Evolutionary conservation across 1,140 invertebrate species (phyloP), one percentile per base, ranked within the genome.

Genomic region (Drosophila chauvacae): DNA sequence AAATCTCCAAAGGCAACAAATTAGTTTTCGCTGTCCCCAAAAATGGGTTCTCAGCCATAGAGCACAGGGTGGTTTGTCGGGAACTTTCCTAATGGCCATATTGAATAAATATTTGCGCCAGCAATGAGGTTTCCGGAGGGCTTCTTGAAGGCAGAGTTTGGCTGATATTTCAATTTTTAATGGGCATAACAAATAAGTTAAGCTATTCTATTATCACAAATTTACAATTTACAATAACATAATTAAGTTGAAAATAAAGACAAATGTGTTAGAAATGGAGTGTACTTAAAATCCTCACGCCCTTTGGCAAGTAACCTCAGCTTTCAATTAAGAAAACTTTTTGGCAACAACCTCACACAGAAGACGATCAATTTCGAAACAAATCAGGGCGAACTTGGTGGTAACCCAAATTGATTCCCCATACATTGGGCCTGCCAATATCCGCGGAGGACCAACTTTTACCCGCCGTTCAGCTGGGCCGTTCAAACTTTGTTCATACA

Each of bases 1-100:
- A 78, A 77, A 78, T 77, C 75, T 77, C 75, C 65, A 78, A 78
- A 78, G 75, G 74, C 75, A 78, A 78, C 75, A 77, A 78, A 77
- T 77, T 77, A 77, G 74, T 77, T 77, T 44, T 55, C 20, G 42
- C 56, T 69, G 69, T 72, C 69, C 66, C 66, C 62, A 45, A 68
- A 73, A 77, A 77, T 77, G 64, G 63, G 63, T 48, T 60, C 42
- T 33, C 47, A 44, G 23, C 37, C 35, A 41, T 26, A 50, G 61
- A 59, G 55, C n/a, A 10, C 23, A 14, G 48, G 62, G 48, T 48
- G 57, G 63, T 9, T 70, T 55, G 39, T 37, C 37, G 18, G 48
- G 14, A 69, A 56, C 50, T 60, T 77, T 11, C 44, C 57, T 61
- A 59, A 50, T 42, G 53, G 48, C 26, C 28, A 72, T 72, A 72